Evolutionary conservation across 53 echinoderm and acorn worm species (phyloP), one percentile per base, ranked within the genome.

Genomic region (Arbacia lixula): DNA sequence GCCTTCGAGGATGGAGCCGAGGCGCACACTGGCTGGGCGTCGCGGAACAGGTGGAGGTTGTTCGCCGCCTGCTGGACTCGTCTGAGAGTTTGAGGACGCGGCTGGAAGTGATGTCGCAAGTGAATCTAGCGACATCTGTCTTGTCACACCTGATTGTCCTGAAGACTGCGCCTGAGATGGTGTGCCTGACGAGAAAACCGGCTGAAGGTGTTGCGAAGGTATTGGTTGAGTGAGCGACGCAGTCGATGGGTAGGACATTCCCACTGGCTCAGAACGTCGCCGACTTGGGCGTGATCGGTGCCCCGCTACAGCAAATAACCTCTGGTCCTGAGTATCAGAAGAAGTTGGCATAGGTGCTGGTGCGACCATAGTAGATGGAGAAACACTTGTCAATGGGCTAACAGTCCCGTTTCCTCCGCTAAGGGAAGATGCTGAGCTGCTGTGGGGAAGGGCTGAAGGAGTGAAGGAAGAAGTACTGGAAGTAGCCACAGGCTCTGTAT

Each of bases 1-100:
- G 25, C 58, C 38, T 32, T 61, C 82, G 10, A 2, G 30, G 43
- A 63, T 64, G 4, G 82, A 42, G 5, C 41, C 39, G 19, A 81
- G 41, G 19, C 82, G 61, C 63, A 43, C 46, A 30, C 12, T 62
- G 17, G 41, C 82, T 0, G 82, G 82, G 27, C 82, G 64, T 16
- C 82, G 82, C 9, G 82, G 82, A 63, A 81, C 31, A 3, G 82
- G 82, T 30, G 82, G 82, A 42, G 82, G 62, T 46, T 81, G 82
- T 6, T 81, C 82, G 16, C 50, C 64, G 19, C 63, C 50, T 42
- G 61, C 50, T 16, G 50, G 63, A 12, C 33, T 81, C 32, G 46
- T 41, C 40, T 63, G 64, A 43, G 43, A 29, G 31, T 40, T 34
- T 21, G 60, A 75, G 29, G 53, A 24, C 46, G 64, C 3, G 16